phyloP scores from a whole-genome alignment of 1,140 invertebrate species.

The Drosophila orena region DNA sequence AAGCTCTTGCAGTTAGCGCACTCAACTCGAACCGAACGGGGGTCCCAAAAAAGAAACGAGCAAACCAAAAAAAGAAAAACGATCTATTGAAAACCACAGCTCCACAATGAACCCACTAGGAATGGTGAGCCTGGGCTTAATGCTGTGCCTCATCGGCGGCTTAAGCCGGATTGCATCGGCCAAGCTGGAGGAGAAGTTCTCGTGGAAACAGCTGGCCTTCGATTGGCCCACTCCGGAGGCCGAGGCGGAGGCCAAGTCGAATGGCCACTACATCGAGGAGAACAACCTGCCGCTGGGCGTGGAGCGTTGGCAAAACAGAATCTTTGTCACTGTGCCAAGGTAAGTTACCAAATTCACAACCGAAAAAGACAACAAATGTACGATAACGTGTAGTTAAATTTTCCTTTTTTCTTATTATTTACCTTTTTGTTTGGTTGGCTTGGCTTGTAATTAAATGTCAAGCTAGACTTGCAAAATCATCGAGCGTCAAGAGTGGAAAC shows the following conservation, averaged over 20 bases:
- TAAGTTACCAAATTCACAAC: conserved; percentile 58
- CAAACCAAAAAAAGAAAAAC: background rate
- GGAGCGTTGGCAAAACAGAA: conserved; percentile 90
- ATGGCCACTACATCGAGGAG: conserved; percentile 87
- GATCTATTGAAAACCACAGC: background rate
- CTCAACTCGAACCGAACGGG: conserved; percentile 51
- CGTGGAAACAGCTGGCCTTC: conserved; percentile 89
- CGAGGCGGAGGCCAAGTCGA: conserved; percentile 87
- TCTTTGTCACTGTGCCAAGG: conserved; percentile 91
- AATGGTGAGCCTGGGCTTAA: conserved; percentile 44
- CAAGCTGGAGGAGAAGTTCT: conserved; percentile 87
- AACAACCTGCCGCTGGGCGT: conserved; percentile 91
- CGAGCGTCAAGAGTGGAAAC: conserved; percentile 50
- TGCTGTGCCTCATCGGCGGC: conserved; percentile 57
- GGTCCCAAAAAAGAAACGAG: background rate
- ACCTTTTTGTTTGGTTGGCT: conserved; percentile 21
- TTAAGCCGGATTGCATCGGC: conserved; percentile 39
- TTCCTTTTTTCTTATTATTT: conserved; percentile 22
- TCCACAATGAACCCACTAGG: conserved; percentile 40
- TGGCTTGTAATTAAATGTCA: conserved; percentile 56
- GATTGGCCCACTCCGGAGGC: conserved; percentile 88
- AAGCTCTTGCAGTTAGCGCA: conserved; percentile 49
- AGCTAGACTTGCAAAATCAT: conserved; percentile 65
- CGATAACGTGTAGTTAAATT: conserved; percentile 32
- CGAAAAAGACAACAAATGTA: background rate